Base-by-base conservation (phyloP, 2,113 vertebrate species). In the Oncorhynchus kisutch region DNA sequence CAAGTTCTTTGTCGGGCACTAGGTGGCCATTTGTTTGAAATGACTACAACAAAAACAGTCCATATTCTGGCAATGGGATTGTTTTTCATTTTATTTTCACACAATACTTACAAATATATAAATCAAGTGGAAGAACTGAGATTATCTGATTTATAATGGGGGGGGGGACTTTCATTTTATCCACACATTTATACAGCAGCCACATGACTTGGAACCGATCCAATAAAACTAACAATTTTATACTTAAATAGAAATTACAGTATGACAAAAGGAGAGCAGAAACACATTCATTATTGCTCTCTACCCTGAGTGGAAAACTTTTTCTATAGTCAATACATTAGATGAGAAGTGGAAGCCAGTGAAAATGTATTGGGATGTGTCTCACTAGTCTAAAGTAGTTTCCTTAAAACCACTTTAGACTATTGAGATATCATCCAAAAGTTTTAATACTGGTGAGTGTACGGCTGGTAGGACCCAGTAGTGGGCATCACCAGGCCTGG, bases 361-460 rank as follows among this genome's bases (percentile, higher is more conserved):
- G n/a, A 24, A 62, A 1, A 57, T 7, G 16, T 62, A 62, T 13
- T 62, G 5, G n/a, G 59, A 62, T 9, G 5, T 8, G 22, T 62
- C n/a, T 62, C 20, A 24, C 2, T 8, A 22, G 16, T n/a, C n/a
- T 22, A 2, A 54, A 16, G 12, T 54, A 1, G 51, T 18, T 54
- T 5, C 14, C 64, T 14, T 29, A 16, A 29, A 14, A 29, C 24
- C 13, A 8, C 67, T 11, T n/a, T 18, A 16, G 18, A 39, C 13
- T 34, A 68, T n/a, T 68, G 18, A 68, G 18, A 68, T 1, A n/a
- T 54, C 51, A 14, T 68, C 16, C 14, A 34, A 68, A 20, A 18
- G 60, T 48, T 78, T 68, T 74, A 94, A 85, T 92, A 94, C 31
- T 91, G 92, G 25, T 88, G 90, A 6, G 81, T 85, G 45, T 91